These are phyloP conservation scores for Todiramphus saurophagus DNA, from an alignment of 2,113 vertebrate species.

Conservation along the genomic window DNA sequence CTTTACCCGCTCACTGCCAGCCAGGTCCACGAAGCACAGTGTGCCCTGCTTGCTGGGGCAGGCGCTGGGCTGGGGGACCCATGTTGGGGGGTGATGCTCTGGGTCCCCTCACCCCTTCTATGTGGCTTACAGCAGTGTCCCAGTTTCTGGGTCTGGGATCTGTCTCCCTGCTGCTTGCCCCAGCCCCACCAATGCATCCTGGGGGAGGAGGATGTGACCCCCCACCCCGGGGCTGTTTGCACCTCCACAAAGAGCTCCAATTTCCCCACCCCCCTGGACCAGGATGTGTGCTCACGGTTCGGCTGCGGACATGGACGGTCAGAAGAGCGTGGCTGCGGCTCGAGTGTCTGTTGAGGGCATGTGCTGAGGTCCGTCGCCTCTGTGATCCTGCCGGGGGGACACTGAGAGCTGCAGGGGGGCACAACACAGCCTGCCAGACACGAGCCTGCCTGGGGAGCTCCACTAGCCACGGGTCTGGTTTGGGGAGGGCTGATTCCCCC, in stretches of 20 bases:
- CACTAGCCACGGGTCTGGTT: rapidly evolving
- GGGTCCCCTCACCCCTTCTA: neutral
- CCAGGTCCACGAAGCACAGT: slow-evolving; percentile 79
- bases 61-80: neutral
- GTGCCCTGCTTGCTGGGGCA: slow-evolving; percentile 54
- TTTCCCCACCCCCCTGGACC: neutral
- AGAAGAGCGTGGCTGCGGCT: slow-evolving; percentile 80
- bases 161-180: neutral
- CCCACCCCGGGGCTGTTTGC: neutral
- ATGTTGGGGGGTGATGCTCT: rapidly evolving
- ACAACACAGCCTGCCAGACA: rapidly evolving
- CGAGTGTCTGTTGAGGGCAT: slow-evolving; percentile 76
- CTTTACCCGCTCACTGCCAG: slow-evolving; percentile 77
- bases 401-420: neutral
- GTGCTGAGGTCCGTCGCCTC: slow-evolving; percentile 67
- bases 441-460: neutral
- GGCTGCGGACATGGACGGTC: slow-evolving; percentile 61
- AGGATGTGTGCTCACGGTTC: slow-evolving; percentile 12
- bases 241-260: rapidly evolving
- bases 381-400: slow-evolving; percentile 59
- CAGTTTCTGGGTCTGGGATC: neutral
- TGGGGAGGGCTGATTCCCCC: rapidly evolving
- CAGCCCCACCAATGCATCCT: neutral
- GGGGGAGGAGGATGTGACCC: neutral
- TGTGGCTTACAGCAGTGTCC: rapidly evolving